Conservation (phyloP, 2,797 vertebrate species). For the Acipenser ruthenus region DNA sequence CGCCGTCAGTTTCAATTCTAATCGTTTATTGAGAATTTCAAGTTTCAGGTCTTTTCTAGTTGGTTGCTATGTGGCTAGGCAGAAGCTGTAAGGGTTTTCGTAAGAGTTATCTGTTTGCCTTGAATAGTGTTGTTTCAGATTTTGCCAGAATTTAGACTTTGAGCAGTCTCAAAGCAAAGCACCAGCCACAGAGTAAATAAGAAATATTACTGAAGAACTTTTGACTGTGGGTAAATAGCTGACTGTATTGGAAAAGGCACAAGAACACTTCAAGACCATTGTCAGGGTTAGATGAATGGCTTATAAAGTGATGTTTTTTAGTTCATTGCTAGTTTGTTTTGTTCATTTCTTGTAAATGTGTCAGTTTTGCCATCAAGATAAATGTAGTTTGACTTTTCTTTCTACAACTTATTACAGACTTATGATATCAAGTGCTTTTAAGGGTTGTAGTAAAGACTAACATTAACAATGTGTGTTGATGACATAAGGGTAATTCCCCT, state of each 20-base stretch:
- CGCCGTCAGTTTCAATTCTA: no score
- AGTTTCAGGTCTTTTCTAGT: slow-evolving; percentile 4
- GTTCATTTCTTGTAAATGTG: neutral
- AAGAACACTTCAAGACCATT: slow-evolving; percentile 9
- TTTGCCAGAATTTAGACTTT: slow-evolving; percentile 15
- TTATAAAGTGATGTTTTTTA: slow-evolving; percentile 6
- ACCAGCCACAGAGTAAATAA: slow-evolving; percentile 6
- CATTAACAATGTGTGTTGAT: neutral
- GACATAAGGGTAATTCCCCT: neutral
- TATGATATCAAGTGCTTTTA: neutral
- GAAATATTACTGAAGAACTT: neutral
- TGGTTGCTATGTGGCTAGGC: slow-evolving; percentile 14
- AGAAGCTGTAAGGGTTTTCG: slow-evolving; percentile 8
- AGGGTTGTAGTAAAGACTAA: neutral
- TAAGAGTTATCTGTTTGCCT: slow-evolving; percentile 17
- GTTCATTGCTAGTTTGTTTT: neutral
- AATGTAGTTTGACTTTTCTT: neutral
- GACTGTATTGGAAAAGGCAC: slow-evolving; percentile 10
- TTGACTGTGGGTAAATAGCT: slow-evolving; percentile 6
- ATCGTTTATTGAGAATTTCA: no score
- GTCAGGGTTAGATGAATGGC: slow-evolving; percentile 8
- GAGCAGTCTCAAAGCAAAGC: neutral
- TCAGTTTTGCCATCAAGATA: neutral
- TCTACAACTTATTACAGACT: neutral
- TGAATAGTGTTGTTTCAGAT: slow-evolving; percentile 16